A percentile compares a stretch with the other conserved stretches of the same genome.
phyloP scores from a whole-genome alignment of 2,797 vertebrate species.

The Chromobotia macracanthus region DNA sequence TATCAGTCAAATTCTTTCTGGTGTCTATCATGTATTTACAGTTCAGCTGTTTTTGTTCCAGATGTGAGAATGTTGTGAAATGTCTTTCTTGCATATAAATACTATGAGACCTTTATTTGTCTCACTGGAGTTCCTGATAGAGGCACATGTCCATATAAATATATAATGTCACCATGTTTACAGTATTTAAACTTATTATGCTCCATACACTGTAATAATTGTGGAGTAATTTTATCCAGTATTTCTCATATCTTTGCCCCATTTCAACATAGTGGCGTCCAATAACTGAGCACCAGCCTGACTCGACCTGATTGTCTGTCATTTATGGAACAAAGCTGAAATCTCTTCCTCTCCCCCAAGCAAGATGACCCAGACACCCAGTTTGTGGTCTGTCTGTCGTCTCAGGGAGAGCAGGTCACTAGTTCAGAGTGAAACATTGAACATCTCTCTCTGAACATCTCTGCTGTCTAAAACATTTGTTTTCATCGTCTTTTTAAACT shows the following conservation, averaged over 20 bases:
- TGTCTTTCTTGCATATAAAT: slow-evolving; percentile 45
- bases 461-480: no score
- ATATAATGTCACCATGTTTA: not conserved
- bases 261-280: not conserved
- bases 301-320: not conserved
- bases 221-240: no score
- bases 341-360: not conserved
- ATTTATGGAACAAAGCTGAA: not conserved
- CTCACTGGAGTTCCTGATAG: not conserved
- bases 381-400: no score
- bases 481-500: not conserved
- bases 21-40: slow-evolving; percentile 51
- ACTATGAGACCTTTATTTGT: not conserved
- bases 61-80: slow-evolving; percentile 50
- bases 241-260: not conserved
- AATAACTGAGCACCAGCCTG: not conserved
- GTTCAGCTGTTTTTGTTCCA: slow-evolving; percentile 53
- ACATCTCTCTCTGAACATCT: no score
- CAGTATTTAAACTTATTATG: not conserved
- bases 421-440: no score
- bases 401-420: no score
- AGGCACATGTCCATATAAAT: not conserved
- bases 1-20: slow-evolving; percentile 36
- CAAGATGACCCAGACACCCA: not conserved
- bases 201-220: not conserved